Base-by-base conservation (phyloP, 2,797 vertebrate species). In the Oreortyx pictus region DNA sequence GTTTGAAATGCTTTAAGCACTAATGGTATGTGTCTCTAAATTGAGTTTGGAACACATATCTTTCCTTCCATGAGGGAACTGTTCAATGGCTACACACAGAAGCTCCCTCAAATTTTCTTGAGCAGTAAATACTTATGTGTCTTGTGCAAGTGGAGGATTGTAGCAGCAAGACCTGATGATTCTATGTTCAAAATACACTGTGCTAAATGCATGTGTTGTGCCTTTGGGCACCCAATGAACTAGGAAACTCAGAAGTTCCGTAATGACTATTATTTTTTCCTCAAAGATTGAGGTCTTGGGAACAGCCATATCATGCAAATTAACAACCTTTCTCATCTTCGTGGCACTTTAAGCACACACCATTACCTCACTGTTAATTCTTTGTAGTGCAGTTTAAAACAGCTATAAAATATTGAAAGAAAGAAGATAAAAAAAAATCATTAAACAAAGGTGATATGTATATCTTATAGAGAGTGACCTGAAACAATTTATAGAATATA, bases 271-370 rank as follows among this genome's bases (percentile, higher is more conserved):
- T 54, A 61, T 80, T 97, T 93, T 92, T 60, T 76, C 90, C 57
- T 22, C 56, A 59, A 57, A 92, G 92, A 72, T 70, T 96, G 95
- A 97, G 67, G 89, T 96, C 89, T 95, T 92, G 65, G 54, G 61
- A 95, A 72, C 14, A 67, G 31, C 65, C 31, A 31, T 93, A 82
- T 93, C 92, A 92, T 88, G 81, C 24, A 94, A 92, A 93, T 94
- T 95, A 83, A 84, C 91, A 61, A 37, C 33, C 35, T 14, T 15
- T 61, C 44, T 94, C 68, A 82, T 90, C 70, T 94, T 89, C 50
- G 85, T 91, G 80, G 82, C 70, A 80, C 14, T 85, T 94, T 74
- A 88, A 94, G 65, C 71, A 92, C 80, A 81, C 29, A 81, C 66
- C 70, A 88, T 82, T 86, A 84, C 74, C 56, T 54, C 19, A 33